phyloP scores from a whole-genome alignment of 2,797 vertebrate species.

The Antennarius maculatus region DNA sequence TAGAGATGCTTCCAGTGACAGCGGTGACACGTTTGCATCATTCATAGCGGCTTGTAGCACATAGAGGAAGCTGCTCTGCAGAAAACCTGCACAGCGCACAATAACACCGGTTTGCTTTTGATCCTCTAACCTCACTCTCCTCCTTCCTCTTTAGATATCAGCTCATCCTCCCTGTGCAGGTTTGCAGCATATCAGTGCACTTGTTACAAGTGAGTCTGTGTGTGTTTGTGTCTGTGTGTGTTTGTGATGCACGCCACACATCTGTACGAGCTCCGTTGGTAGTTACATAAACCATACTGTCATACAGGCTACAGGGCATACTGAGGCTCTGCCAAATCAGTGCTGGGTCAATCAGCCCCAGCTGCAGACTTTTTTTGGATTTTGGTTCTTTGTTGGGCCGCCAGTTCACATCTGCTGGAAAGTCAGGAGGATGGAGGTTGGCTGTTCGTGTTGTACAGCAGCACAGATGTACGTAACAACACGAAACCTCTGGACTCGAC shows the following conservation, averaged over 20 bases:
- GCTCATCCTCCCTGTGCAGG: slow-evolving; percentile 51
- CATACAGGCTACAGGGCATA: slow-evolving; percentile 62
- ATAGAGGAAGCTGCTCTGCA: slow-evolving; percentile 25
- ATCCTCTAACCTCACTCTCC: slow-evolving; percentile 43
- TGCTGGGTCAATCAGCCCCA: slow-evolving; percentile 68
- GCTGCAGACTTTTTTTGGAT: slow-evolving; percentile 49
- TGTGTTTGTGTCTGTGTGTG: slow-evolving; percentile 16
- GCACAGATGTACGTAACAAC: slow-evolving; percentile 51
- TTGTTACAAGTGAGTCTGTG: slow-evolving; percentile 40
- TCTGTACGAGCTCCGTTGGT: slow-evolving; percentile 64
- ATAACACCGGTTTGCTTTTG: slow-evolving; percentile 46
- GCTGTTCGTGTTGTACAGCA: slow-evolving; percentile 41
- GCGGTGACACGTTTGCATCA: slow-evolving; percentile 21
- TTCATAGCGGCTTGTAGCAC: not conserved
- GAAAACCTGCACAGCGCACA: slow-evolving; percentile 14
- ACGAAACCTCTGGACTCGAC: slow-evolving; percentile 36
- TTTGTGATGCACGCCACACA: slow-evolving; percentile 63
- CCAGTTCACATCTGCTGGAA: slow-evolving; percentile 40
- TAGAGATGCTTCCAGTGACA: slow-evolving; percentile 8
- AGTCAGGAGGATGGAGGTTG: slow-evolving; percentile 41
- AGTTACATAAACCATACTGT: slow-evolving; percentile 76
- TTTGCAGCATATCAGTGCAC: slow-evolving; percentile 30
- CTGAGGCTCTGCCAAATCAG: slow-evolving; percentile 68
- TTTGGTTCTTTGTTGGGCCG: slow-evolving; percentile 49
- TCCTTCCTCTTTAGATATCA: slow-evolving; percentile 64